Percentiles rank a stretch among this genome's conserved stretches.
phyloP scores from a whole-genome alignment of 2,113 vertebrate species.

The Sarotherodon lohbergeri region DNA sequence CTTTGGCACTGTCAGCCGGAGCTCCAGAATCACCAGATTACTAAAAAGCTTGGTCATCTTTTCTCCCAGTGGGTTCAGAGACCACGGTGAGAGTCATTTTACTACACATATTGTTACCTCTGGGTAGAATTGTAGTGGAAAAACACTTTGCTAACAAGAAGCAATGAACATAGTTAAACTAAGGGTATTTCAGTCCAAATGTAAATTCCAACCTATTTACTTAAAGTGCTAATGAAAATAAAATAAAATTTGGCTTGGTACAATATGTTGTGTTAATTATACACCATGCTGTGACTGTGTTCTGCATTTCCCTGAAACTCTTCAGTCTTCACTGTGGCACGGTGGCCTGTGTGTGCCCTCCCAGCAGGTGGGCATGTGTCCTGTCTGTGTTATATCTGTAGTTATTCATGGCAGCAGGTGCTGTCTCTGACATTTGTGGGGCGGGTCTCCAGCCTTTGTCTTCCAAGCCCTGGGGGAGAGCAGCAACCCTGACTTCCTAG shows the following conservation, averaged over 20 bases:
- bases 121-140: neutral
- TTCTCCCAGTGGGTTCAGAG: neutral
- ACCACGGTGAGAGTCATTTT: neutral
- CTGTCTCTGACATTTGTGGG: conserved; percentile 62
- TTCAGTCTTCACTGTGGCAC: conserved; percentile 18
- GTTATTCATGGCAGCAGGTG: conserved; percentile 67
- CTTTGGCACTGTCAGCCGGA: neutral
- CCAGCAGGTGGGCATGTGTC: conserved; percentile 55
- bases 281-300: conserved; percentile 11
- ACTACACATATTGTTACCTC: neutral
- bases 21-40: neutral
- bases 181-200: neutral
- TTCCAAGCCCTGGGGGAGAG: conserved; percentile 39
- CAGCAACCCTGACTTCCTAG: conserved; percentile 40
- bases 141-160: neutral
- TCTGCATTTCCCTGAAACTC: conserved; percentile 2
- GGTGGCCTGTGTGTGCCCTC: conserved; percentile 42
- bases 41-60: neutral
- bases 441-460: conserved; percentile 64
- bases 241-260: neutral
- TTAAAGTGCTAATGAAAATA: neutral
- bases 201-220: neutral
- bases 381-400: conserved; percentile 45
- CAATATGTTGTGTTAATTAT: conserved; percentile 34
- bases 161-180: neutral